These are phyloP conservation scores for Onychostoma macrolepis DNA, from an alignment of 2,113 vertebrate species.

Conservation along the genomic window DNA sequence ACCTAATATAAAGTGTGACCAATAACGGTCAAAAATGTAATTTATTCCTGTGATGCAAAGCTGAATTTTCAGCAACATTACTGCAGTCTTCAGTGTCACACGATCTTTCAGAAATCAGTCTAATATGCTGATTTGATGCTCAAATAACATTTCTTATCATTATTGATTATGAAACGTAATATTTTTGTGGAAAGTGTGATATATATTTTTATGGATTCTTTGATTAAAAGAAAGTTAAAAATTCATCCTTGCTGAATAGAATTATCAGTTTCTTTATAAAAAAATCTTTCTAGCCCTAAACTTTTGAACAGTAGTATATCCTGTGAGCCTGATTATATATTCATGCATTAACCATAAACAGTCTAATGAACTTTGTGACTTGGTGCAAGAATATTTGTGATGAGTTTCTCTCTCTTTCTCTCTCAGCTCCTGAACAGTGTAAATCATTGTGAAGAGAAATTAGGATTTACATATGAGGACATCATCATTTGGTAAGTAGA, in stretches of 20 bases:
- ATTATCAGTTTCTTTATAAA: neutral
- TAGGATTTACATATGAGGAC: slow-evolving; percentile 87
- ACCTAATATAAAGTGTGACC: too few relatives aligned
- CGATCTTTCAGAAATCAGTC: neutral
- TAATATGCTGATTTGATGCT: neutral
- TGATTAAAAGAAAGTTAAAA: neutral
- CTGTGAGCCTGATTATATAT: neutral
- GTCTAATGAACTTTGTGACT: neutral
- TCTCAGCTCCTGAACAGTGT: slow-evolving; percentile 86
- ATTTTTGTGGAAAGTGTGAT: neutral
- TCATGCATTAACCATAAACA: neutral
- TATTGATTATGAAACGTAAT: neutral
- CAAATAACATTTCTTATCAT: neutral
- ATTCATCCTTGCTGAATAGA: neutral
- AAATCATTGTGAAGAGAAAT: slow-evolving; percentile 84
- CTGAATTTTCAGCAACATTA: neutral
- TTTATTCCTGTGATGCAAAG: neutral
- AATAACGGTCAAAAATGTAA: too few relatives aligned
- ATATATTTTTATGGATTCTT: neutral
- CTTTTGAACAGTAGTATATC: neutral
- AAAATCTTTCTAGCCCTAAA: too few relatives aligned
- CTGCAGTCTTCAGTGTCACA: neutral
- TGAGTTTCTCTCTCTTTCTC: neutral
- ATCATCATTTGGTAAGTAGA: slow-evolving; percentile 88
- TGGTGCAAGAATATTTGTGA: neutral